Percentiles rank a stretch among this genome's conserved stretches.
Conservation (phyloP, 2,888 invertebrate genomes). For the Timema podura region DNA sequence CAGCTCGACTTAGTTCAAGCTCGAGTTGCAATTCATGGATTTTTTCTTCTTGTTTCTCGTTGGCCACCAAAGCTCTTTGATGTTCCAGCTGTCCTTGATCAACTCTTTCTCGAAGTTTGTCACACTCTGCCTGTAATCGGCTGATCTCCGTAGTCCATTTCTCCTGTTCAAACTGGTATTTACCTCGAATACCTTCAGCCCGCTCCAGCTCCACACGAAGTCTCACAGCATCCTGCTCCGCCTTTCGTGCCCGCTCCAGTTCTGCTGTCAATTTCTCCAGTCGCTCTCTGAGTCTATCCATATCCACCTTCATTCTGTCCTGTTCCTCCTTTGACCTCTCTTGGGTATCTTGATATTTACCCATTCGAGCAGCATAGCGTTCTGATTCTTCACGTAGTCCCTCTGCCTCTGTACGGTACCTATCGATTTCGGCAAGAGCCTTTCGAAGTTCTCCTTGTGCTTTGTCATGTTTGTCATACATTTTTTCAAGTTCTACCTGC, state of each 20-base stretch:
- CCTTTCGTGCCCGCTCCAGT: conserved; percentile 69
- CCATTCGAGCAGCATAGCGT: conserved; percentile 65
- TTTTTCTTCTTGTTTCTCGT: conserved; percentile 67
- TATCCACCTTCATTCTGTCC: conserved; percentile 71
- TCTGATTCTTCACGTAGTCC: conserved; percentile 76
- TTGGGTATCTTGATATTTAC: conserved; percentile 69
- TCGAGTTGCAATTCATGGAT: conserved; percentile 78
- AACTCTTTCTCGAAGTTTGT: conserved; percentile 71
- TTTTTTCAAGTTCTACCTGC: conserved; percentile 83
- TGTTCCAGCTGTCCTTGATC: conserved; percentile 70
- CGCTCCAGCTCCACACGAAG: conserved; percentile 68
- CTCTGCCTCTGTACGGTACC: conserved; percentile 65
- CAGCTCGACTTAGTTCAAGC: conserved; percentile 72
- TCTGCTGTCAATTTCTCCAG: conserved; percentile 78
- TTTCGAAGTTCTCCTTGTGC: conserved; percentile 76
- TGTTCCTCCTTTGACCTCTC: conserved; percentile 68
- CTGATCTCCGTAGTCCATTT: conserved; percentile 58
- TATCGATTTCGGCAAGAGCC: conserved; percentile 71
- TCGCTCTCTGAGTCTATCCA: conserved; percentile 73
- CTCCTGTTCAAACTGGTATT: conserved; percentile 72
- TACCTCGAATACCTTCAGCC: conserved; percentile 71
- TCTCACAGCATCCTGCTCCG: conserved; percentile 61
- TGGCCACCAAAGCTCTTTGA: conserved; percentile 59
- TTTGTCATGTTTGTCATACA: conserved; percentile 87
- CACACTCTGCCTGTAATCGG: conserved; percentile 53